These are phyloP conservation scores for Corvus hawaiiensis DNA, from an alignment of 2,113 vertebrate genomes.

Conservation along the genomic window DNA sequence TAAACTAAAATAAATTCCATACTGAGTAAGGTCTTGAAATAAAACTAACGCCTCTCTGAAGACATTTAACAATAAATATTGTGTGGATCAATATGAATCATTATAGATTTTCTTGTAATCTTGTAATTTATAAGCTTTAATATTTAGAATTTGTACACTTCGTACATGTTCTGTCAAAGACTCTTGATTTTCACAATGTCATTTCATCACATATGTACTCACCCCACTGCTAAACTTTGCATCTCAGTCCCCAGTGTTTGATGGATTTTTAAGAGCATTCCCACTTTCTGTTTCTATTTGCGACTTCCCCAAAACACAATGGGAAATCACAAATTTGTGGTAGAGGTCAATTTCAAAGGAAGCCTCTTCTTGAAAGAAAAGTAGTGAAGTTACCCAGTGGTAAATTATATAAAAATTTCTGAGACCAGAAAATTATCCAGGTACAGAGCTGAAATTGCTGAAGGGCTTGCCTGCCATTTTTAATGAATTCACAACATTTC, in stretches of 20 bases:
- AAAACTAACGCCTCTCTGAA: neutral
- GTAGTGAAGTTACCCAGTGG: neutral
- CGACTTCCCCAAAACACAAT: neutral
- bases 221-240: neutral
- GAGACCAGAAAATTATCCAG: neutral
- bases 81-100: neutral
- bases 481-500: neutral
- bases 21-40: neutral
- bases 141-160: neutral
- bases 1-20: conserved; percentile 3
- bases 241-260: neutral
- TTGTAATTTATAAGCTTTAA: neutral
- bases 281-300: neutral
- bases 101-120: neutral
- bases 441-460: neutral
- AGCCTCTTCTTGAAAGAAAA: neutral
- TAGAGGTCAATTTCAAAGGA: neutral
- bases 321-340: neutral
- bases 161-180: neutral
- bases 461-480: neutral
- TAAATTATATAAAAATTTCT: neutral
- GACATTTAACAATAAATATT: neutral
- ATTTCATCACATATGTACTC: neutral
- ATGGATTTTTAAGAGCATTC: neutral
- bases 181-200: neutral